Evolutionary conservation across 1,140 invertebrate species (phyloP).

Genomic region (Drosophila burlai): DNA sequence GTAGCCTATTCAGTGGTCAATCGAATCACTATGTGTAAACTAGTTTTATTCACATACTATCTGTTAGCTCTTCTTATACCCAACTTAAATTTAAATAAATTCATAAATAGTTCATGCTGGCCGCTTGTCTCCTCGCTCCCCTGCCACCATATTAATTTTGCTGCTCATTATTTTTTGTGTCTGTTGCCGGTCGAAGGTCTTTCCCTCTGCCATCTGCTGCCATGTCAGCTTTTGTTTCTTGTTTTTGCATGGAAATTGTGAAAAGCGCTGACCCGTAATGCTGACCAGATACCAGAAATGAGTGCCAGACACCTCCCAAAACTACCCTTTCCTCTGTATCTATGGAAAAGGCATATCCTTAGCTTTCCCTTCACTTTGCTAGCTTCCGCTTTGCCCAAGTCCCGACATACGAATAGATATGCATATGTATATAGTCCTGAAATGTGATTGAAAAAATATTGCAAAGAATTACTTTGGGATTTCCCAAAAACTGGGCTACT

Average conservation of each 20-base stretch:
- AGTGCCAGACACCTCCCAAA: conserved; percentile 5
- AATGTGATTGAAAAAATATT: not conserved
- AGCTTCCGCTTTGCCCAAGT: not conserved
- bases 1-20: too few relatives aligned
- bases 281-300: conserved; percentile 55
- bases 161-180: conserved; percentile 6
- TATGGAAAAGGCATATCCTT: not conserved
- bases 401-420: conserved; percentile 1
- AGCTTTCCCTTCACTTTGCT: not conserved
- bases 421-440: not conserved
- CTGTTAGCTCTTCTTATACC: too few relatives aligned
- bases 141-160: not conserved
- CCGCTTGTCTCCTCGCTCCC: not conserved
- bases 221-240: conserved; percentile 66
- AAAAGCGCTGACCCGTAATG: conserved; percentile 66
- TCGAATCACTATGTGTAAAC: too few relatives aligned
- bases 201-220: conserved; percentile 61
- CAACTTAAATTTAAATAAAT: not conserved
- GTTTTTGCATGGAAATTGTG: conserved; percentile 61
- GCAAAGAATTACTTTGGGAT: too few relatives aligned
- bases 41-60: too few relatives aligned
- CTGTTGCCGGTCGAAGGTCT: conserved; percentile 15
- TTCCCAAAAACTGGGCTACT: too few relatives aligned
- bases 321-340: not conserved
- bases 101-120: not conserved